Conservation (phyloP, 2,113 vertebrate genomes). For the Rousettus leschenaultii region DNA sequence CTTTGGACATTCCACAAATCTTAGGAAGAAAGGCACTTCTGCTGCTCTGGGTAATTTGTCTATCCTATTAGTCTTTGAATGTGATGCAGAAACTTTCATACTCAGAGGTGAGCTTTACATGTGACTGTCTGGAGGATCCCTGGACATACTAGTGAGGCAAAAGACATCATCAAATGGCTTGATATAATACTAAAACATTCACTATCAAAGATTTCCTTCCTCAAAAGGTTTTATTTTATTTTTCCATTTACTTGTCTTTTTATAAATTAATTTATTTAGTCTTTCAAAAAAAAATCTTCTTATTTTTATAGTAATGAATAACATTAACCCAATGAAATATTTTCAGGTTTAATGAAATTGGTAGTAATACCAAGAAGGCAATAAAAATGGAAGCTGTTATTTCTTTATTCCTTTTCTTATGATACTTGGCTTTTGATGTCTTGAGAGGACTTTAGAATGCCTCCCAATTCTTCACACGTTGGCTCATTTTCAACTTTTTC, state of each 20-base stretch:
- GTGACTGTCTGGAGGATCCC: background rate
- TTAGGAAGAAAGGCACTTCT: background rate
- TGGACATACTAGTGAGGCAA: background rate
- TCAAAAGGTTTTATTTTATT: background rate
- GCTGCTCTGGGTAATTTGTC: background rate
- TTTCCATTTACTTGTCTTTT: background rate
- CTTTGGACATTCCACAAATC: background rate
- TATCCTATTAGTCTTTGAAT: background rate
- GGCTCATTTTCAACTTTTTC: constrained; percentile 60
- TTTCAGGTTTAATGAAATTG: constrained; percentile 32
- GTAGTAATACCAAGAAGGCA: background rate
- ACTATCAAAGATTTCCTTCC: background rate
- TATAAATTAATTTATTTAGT: no score
- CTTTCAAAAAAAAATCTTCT: background rate
- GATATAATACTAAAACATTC: background rate
- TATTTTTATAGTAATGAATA: constrained; percentile 46
- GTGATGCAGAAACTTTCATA: background rate
- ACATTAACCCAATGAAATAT: constrained; percentile 39
- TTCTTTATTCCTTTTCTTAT: constrained; percentile 45
- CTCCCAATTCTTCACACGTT: constrained; percentile 54
- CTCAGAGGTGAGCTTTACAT: background rate
- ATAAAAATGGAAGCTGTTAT: constrained; percentile 46
- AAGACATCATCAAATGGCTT: background rate
- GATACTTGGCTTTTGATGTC: constrained; percentile 58
- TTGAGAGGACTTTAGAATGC: constrained; percentile 37